These are phyloP conservation scores for Holothuria leucospilota DNA, from an alignment of 53 echinoderm and acorn worm genomes.

Conservation along the genomic window DNA sequence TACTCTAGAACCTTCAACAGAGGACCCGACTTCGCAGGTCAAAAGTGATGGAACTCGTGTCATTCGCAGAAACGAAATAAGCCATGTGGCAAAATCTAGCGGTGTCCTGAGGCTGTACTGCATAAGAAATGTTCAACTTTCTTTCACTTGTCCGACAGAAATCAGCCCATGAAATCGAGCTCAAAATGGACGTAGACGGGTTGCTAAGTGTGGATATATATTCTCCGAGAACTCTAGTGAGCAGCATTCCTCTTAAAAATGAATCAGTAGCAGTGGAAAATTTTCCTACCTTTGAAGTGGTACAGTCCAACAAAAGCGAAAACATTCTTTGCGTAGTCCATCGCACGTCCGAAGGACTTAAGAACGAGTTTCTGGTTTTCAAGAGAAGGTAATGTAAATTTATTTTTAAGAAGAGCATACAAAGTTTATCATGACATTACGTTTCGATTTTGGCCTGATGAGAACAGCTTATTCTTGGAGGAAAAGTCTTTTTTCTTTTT, in stretches of 20 bases:
- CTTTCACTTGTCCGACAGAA: background rate
- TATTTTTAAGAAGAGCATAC: background rate
- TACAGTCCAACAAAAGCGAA: background rate
- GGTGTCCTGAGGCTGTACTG: too few species aligned
- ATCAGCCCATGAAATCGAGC: background rate
- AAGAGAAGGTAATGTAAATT: background rate
- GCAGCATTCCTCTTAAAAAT: background rate
- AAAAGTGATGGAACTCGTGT: too few species aligned
- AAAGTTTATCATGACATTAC: too few species aligned
- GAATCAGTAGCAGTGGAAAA: background rate
- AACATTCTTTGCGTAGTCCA: conserved; percentile 22
- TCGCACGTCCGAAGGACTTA: conserved; percentile 14
- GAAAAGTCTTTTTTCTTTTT: too few species aligned
- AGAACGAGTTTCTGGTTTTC: conserved; percentile 20
- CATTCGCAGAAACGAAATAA: too few species aligned
- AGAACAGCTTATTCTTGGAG: too few species aligned
- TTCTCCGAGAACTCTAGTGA: background rate
- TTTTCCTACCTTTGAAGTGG: conserved; percentile 12
- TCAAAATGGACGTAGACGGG: background rate
- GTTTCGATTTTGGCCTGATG: too few species aligned
- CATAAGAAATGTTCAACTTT: background rate
- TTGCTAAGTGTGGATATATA: conserved; percentile 7
- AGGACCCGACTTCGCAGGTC: too few species aligned
- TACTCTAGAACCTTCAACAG: too few species aligned
- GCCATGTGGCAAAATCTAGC: too few species aligned